A percentile compares a stretch with the other conserved stretches of the same genome.
phyloP scores from a whole-genome alignment of 2,888 invertebrate genomes.

The Drosophila longiperda region DNA sequence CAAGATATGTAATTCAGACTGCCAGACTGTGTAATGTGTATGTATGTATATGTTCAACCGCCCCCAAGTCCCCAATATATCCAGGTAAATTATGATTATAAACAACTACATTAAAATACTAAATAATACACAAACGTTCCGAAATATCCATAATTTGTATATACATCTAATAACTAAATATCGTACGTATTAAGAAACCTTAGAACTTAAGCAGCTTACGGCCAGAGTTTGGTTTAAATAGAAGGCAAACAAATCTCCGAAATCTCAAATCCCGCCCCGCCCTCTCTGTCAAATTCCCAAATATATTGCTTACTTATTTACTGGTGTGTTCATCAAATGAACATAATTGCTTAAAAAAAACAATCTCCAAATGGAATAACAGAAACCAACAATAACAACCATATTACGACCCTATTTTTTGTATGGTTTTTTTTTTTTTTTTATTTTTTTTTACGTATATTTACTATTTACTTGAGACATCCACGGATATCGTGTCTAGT shows the following conservation, averaged over 20 bases:
- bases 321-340: constrained; percentile 9
- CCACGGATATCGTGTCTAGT: constrained; percentile 3
- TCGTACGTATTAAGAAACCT: not conserved
- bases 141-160: not conserved
- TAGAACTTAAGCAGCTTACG: constrained; percentile 20
- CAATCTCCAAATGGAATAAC: not conserved
- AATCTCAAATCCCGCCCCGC: not conserved
- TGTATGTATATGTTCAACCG: constrained; percentile 33
- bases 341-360: constrained; percentile 5
- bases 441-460: not conserved
- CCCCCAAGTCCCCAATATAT: constrained; percentile 8
- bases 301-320: constrained; percentile 4
- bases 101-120: constrained; percentile 20
- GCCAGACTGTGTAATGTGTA: constrained; percentile 26
- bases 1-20: constrained; percentile 5
- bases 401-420: not conserved
- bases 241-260: not conserved
- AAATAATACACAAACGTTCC: constrained; percentile 11
- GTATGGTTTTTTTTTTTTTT: too few relatives aligned
- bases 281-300: constrained; percentile 2
- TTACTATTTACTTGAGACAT: not conserved
- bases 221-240: not conserved
- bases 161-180: not conserved
- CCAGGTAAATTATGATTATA: constrained; percentile 36
- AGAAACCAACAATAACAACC: constrained; percentile 6